Percentiles rank a stretch among this genome's conserved stretches.
phyloP scores from a whole-genome alignment of 2,888 invertebrate genomes.

The Bellardia bayeri region DNA sequence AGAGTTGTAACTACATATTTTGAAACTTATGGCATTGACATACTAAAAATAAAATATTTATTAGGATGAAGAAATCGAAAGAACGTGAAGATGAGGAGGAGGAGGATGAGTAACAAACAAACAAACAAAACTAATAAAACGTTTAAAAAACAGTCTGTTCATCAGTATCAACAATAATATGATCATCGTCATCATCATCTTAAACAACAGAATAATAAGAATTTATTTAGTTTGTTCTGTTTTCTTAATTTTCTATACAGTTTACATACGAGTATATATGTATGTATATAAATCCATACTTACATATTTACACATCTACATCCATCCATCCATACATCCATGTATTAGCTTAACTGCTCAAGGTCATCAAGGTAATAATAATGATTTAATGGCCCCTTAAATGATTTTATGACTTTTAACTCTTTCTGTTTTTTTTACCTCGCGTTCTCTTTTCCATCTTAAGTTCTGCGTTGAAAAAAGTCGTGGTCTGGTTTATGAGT shows the following conservation, averaged over 20 bases:
- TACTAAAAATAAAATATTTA: slow-evolving; percentile 21
- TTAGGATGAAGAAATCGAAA: not conserved
- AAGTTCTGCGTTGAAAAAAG: slow-evolving; percentile 5
- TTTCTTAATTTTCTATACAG: slow-evolving; percentile 38
- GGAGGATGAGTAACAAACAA: slow-evolving; percentile 8
- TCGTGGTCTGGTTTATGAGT: slow-evolving; percentile 27
- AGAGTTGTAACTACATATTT: slow-evolving; percentile 22
- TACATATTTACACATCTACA: not conserved
- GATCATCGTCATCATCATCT: slow-evolving; percentile 30
- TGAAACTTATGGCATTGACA: slow-evolving; percentile 55
- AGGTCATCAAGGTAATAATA: slow-evolving; percentile 82
- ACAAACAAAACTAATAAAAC: slow-evolving; percentile 49
- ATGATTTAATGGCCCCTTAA: slow-evolving; percentile 84
- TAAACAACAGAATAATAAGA: slow-evolving; percentile 27
- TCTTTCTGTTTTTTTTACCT: slow-evolving; percentile 69
- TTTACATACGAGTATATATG: slow-evolving; percentile 9
- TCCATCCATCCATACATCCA: not conserved
- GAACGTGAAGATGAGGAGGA: slow-evolving; percentile 5
- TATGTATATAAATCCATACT: slow-evolving; percentile 12
- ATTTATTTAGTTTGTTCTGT: slow-evolving; percentile 20
- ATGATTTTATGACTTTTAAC: slow-evolving; percentile 83
- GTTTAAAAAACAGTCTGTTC: slow-evolving; percentile 44
- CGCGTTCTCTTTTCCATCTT: not conserved
- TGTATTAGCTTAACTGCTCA: slow-evolving; percentile 75
- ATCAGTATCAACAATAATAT: not conserved